These are phyloP conservation scores for Nothocercus julius DNA, from an alignment of 2,113 vertebrate genomes.

Conservation along the genomic window DNA sequence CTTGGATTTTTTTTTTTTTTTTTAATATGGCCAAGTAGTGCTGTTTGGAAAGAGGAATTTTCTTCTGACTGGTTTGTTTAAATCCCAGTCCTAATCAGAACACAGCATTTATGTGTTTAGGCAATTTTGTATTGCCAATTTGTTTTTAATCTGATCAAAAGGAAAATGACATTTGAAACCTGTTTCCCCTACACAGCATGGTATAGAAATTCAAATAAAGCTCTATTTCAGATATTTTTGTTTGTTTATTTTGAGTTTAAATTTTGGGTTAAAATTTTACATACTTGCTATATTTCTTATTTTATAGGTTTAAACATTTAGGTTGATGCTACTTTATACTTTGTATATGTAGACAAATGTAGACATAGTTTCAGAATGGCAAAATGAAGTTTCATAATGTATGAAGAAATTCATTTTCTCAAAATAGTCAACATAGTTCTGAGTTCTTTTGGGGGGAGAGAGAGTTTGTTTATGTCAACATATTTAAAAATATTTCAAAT, in stretches of 20 bases:
- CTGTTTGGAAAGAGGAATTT: slow-evolving; percentile 7
- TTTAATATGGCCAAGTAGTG: not conserved
- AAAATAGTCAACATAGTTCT: not conserved
- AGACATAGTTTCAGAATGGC: not conserved
- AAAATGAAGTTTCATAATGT: not conserved
- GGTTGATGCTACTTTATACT: not conserved
- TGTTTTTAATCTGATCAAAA: not conserved
- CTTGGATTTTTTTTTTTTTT: fast-evolving
- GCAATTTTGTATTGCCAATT: not conserved
- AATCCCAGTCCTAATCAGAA: not conserved
- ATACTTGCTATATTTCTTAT: not conserved
- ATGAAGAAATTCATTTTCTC: not conserved
- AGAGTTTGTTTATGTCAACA: not conserved
- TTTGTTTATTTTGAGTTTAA: not conserved
- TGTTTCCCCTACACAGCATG: not conserved
- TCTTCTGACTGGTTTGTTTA: not conserved
- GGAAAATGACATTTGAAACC: not conserved
- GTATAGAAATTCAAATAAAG: fast-evolving
- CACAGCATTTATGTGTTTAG: not conserved
- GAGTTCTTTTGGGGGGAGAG: not conserved
- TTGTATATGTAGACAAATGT: not conserved
- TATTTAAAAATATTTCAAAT: not conserved
- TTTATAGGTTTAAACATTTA: not conserved
- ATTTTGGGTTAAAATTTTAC: not conserved
- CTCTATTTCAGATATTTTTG: not conserved